A percentile compares a stretch with the other conserved stretches of the same genome.
These are phyloP conservation scores for Hipparchia semele DNA, from an alignment of 2,888 invertebrate genomes.

Conservation along the genomic window DNA sequence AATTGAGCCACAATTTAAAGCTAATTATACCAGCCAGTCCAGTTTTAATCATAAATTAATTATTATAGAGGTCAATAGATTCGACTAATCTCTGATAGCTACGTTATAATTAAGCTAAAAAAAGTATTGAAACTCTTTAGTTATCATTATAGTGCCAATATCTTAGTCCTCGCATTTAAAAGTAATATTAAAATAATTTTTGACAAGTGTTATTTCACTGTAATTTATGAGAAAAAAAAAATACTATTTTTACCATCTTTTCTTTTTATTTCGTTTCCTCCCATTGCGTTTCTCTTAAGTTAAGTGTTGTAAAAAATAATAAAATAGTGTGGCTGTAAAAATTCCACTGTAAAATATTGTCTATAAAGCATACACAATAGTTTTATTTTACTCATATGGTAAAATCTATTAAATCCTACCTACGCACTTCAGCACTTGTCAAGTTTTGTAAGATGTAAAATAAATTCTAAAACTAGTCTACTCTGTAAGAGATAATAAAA, in stretches of 20 bases:
- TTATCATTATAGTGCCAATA: conserved; percentile 66
- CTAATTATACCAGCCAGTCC: too few relatives aligned
- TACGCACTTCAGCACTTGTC: conserved; percentile 31
- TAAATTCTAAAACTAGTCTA: conserved; percentile 38
- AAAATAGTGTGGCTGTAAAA: neutral
- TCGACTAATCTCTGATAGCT: too few relatives aligned
- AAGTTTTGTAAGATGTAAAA: conserved; percentile 32
- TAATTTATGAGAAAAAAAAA: neutral
- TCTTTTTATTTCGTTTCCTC: too few relatives aligned
- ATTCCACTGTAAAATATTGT: neutral
- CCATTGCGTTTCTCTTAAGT: neutral
- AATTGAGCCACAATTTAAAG: too few relatives aligned
- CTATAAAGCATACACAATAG: neutral
- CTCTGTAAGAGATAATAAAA: conserved; percentile 26
- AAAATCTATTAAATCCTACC: neutral
- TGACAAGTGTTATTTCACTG: conserved; percentile 15
- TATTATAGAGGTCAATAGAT: too few relatives aligned
- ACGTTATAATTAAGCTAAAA: conserved; percentile 19
- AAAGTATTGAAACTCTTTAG: conserved; percentile 20
- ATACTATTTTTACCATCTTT: too few relatives aligned
- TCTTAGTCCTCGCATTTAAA: conserved; percentile 74
- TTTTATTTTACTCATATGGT: neutral
- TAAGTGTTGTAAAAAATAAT: neutral
- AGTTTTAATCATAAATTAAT: too few relatives aligned
- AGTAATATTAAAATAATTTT: conserved; percentile 25